Conservation (phyloP, 2,888 invertebrate species). For the Carterocephalus palaemon region DNA sequence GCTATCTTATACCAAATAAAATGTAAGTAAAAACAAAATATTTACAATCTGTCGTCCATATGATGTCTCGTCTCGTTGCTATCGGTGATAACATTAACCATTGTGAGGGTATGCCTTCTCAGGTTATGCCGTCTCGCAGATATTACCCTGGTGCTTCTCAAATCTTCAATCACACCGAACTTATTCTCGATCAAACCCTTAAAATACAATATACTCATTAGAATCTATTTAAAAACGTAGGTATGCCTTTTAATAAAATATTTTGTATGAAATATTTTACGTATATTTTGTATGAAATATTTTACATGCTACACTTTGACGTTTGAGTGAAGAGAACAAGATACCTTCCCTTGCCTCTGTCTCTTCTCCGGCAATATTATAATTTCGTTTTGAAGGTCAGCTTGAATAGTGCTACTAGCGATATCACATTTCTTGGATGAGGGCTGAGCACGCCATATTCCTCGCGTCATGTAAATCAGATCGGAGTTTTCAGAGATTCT, state of each 20-base stretch:
- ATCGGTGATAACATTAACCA: constrained; percentile 62
- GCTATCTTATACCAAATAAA: too few species aligned
- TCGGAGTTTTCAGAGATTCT: constrained; percentile 51
- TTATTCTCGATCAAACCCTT: constrained; percentile 26
- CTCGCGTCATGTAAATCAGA: constrained; percentile 48
- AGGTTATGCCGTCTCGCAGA: constrained; percentile 51
- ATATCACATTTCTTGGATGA: constrained; percentile 11
- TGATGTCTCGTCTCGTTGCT: constrained; percentile 61
- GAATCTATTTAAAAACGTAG: too few species aligned
- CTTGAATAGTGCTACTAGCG: constrained; percentile 2
- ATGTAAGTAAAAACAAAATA: constrained; percentile 27
- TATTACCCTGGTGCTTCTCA: constrained; percentile 45
- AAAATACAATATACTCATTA: too few species aligned
- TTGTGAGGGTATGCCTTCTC: constrained; percentile 49
- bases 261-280: too few species aligned
- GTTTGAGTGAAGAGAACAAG: too few species aligned
- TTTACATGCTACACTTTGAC: too few species aligned
- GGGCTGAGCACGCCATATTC: constrained; percentile 42
- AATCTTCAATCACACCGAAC: constrained; percentile 50
- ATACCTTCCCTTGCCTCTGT: too few species aligned
- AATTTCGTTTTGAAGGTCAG: background rate
- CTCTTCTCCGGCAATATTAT: background rate
- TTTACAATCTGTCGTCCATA: constrained; percentile 65
- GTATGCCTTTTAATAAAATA: too few species aligned
- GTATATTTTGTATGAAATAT: too few species aligned